Base-by-base conservation (phyloP, 1,140 invertebrate species). In the Fopius arisanus region DNA sequence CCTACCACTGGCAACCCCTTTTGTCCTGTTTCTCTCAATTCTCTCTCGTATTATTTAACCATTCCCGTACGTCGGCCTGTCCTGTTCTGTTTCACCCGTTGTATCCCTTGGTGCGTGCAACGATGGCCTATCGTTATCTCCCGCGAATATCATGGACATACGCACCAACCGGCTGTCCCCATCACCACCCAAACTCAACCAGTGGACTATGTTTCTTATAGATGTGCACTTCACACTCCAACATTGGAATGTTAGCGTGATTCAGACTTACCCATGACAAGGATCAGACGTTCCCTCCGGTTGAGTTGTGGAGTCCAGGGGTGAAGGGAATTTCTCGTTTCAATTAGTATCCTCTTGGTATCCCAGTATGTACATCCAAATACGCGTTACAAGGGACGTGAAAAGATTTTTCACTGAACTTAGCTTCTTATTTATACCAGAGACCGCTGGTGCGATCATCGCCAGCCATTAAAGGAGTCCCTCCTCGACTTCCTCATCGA, bases 241-340 rank as follows among this genome's bases (percentile, higher is more conserved):
- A 12, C 9, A 69, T 21, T 51, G 63, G 76, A n/a, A n/a, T n/a
- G n/a, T n/a, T n/a, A n/a, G n/a, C n/a, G n/a, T n/a, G n/a, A n/a
- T n/a, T n/a, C n/a, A n/a, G n/a, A n/a, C n/a, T n/a, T n/a, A n/a
- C n/a, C n/a, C n/a, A n/a, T n/a, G n/a, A 74, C 67, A 74, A 72
- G 59, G 48, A 73, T 73, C 75, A 62, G 54, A 62, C 59, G 59
- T 67, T 70, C 31, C 41, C 73, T 76, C 59, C 29, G 19, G 29
- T n/a, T 41, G 41, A 43, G 29, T 67, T 63, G 19, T 23, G 72
- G 48, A 54, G 72, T 75, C 67, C 67, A n/a, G n/a, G n/a, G n/a
- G 69, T 72, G 73, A 26, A 23, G 33, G 59, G 73, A 77, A 77
- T 77, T 75, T 72, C 73, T 75, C 76, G 59, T 72, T 74, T 75